Percentiles rank a stretch among this genome's conserved stretches.
These are phyloP conservation scores for Phrynocephalus guinanensis DNA, from an alignment of 2,797 vertebrate genomes.

Conservation along the genomic window DNA sequence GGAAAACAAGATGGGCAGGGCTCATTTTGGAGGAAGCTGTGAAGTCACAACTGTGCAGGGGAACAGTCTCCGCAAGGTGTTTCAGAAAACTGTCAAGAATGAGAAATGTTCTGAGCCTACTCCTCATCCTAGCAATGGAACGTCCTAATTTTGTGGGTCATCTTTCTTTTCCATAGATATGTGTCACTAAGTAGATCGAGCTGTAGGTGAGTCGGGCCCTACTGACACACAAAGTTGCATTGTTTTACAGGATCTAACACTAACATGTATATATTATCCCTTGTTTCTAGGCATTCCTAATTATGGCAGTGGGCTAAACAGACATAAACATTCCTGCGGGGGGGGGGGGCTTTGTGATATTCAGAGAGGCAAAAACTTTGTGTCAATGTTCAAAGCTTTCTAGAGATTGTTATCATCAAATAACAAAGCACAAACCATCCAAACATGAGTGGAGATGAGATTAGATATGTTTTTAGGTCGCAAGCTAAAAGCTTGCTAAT, in stretches of 20 bases:
- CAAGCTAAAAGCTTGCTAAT: slow-evolving; percentile 77
- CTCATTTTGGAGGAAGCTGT: too few relatives aligned
- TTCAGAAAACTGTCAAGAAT: too few relatives aligned
- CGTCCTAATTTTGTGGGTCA: too few relatives aligned
- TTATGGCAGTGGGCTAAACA: neutral
- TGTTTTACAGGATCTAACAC: neutral
- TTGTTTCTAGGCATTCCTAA: too few relatives aligned
- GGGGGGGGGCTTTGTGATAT: neutral
- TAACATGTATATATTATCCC: neutral
- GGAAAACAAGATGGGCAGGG: too few relatives aligned
- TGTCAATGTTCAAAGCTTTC: slow-evolving; percentile 47
- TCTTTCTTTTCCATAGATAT: too few relatives aligned
- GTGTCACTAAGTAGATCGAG: neutral
- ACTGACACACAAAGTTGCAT: too few relatives aligned
- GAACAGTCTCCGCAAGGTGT: too few relatives aligned
- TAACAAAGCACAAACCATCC: slow-evolving; percentile 62
- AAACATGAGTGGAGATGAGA: slow-evolving; percentile 60
- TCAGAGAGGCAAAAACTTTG: slow-evolving; percentile 51
- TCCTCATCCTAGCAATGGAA: too few relatives aligned
- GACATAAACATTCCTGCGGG: slow-evolving; percentile 18
- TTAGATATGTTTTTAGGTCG: slow-evolving; percentile 77
- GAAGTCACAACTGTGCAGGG: too few relatives aligned
- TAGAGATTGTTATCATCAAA: slow-evolving; percentile 59
- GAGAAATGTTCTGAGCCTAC: too few relatives aligned
- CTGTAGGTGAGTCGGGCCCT: too few relatives aligned